Evolutionary conservation across 1,140 invertebrate genomes (phyloP).

Genomic region (Andricus grossulariae): DNA sequence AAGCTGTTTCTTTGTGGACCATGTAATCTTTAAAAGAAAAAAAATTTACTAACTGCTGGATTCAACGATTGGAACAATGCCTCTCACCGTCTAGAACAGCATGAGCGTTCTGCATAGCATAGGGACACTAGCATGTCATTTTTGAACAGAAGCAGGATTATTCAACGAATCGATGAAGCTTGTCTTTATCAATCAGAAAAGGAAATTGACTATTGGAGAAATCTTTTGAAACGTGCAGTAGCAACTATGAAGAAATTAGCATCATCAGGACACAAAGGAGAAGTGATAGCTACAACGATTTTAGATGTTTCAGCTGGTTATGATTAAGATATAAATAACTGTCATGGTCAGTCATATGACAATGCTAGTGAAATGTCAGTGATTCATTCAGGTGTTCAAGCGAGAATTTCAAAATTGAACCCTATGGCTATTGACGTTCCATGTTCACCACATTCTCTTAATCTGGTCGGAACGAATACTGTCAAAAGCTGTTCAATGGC

Average conservation of each 20-base stretch:
- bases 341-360: too few species aligned
- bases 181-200: constrained; percentile 35
- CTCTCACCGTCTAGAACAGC: constrained; percentile 42
- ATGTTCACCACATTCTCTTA: too few species aligned
- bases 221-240: constrained; percentile 42
- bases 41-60: constrained; percentile 34
- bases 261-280: constrained; percentile 34
- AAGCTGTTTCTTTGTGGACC: constrained; percentile 37
- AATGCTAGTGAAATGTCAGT: too few species aligned
- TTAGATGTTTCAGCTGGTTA: too few species aligned
- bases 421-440: too few species aligned
- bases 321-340: too few species aligned
- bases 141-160: constrained; percentile 44
- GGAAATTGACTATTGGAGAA: constrained; percentile 44
- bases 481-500: too few species aligned
- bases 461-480: too few species aligned
- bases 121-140: constrained; percentile 36
- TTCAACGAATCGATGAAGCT: constrained; percentile 33
- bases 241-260: constrained; percentile 48
- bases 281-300: too few species aligned
- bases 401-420: too few species aligned
- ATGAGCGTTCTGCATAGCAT: constrained; percentile 38
- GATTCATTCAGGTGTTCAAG: too few species aligned
- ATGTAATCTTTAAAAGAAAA: constrained; percentile 30
- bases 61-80: constrained; percentile 42